Conservation (phyloP, 2,113 vertebrate genomes). For the Cinclus cinclus region DNA sequence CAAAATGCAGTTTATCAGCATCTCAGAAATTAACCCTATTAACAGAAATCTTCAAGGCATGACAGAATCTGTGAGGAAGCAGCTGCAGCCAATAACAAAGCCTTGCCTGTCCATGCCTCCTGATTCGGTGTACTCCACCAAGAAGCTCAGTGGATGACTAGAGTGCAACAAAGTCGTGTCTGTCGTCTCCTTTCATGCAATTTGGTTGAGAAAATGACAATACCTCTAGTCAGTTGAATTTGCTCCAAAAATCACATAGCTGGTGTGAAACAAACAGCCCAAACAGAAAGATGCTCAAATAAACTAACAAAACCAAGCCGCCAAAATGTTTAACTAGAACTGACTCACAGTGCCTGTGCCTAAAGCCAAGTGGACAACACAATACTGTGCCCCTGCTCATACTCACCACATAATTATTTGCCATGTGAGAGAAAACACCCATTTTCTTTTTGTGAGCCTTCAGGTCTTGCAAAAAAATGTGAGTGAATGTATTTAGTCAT, state of each 20-base stretch:
- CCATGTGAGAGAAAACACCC: background rate
- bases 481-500: background rate
- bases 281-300: conserved; percentile 33
- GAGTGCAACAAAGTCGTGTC: background rate
- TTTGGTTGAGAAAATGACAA: conserved; percentile 18
- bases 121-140: background rate
- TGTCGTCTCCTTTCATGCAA: background rate
- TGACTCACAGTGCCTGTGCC: background rate
- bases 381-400: background rate
- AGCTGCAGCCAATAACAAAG: background rate
- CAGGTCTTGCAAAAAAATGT: background rate
- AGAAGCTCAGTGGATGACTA: background rate
- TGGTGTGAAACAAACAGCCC: conserved; percentile 18
- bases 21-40: background rate
- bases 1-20: background rate
- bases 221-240: conserved; percentile 9
- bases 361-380: background rate
- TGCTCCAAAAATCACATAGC: conserved; percentile 15
- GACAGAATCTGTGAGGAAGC: background rate
- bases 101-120: background rate
- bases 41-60: conserved; percentile 39
- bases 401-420: background rate
- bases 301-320: background rate
- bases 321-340: background rate
- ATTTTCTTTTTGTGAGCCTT: background rate